Evolutionary conservation across 2,113 vertebrate genomes (phyloP), one percentile per base, ranked within the genome.

Genomic region (Brachyhypopomus occidentalis): DNA sequence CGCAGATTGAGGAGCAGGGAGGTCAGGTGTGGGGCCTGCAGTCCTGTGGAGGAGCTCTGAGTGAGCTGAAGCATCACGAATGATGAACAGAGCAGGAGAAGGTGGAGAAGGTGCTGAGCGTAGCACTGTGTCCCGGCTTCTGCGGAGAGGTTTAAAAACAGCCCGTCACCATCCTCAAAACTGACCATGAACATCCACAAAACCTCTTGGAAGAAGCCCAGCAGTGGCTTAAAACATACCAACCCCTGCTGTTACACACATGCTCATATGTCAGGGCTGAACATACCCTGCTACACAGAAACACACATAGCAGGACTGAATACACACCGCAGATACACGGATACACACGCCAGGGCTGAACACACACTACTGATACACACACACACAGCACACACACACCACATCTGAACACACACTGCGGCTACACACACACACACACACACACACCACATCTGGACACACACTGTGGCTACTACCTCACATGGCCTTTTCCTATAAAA

Each of bases 401-500:
- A 45, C 2, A 5, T 3, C 41, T 45, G 41, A 45, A 45, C 41
- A 45, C 41, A 45, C 41, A 30, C 30, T 30, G 30, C 3, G 5
- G 9, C 9, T 11, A 45, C 41, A 45, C 9, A 45, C 41, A 45
- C 20, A 73, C 3, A 64, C 48, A 74, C n/a, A 77, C 7, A 19
- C 25, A 41, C 55, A 72, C 48, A 59, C 69, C 71, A 67, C 64
- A 20, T 14, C 22, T 48, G 69, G 72, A 81, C 74, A 76, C 52
- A 77, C 38, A 80, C 63, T 76, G 81, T 78, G 70, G 86, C 87
- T 88, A 86, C 41, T 55, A 91, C 83, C 86, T 30, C 79, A 72
- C 80, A 83, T 74, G 27, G 83, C 84, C 87, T 83, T 81, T 88
- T 84, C 88, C 91, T 90, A 92, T 91, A 87, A 90, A 88, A 84